phyloP scores from a whole-genome alignment of 2,888 invertebrate species.

The Luperina nickerlii region DNA sequence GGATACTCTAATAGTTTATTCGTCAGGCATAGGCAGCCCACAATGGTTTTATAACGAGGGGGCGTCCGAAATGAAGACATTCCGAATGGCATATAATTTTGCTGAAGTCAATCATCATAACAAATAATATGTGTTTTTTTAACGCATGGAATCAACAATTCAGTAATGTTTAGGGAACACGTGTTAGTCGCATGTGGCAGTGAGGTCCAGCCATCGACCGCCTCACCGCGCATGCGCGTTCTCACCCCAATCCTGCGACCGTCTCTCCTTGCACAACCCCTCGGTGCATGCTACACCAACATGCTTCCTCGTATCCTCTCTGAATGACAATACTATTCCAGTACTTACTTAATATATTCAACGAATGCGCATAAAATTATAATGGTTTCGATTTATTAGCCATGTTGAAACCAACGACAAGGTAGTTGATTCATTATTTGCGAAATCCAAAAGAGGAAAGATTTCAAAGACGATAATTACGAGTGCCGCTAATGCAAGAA shows the following conservation, averaged over 20 bases:
- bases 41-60: conserved; percentile 22
- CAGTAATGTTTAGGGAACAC: conserved; percentile 71
- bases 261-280: conserved; percentile 75
- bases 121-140: conserved; percentile 33
- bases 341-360: conserved; percentile 44
- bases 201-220: conserved; percentile 81
- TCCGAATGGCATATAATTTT: neutral
- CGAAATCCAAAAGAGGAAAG: neutral
- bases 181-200: conserved; percentile 83
- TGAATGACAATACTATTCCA: conserved; percentile 57
- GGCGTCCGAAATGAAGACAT: neutral
- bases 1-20: conserved; percentile 59
- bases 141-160: conserved; percentile 52
- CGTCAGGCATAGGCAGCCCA: conserved; percentile 30
- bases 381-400: neutral
- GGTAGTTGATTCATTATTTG: conserved; percentile 1
- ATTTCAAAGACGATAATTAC: neutral
- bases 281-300: conserved; percentile 72
- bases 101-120: neutral
- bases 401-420: conserved; percentile 1
- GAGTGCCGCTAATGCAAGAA: neutral
- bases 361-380: conserved; percentile 37
- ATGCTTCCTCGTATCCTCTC: conserved; percentile 52
- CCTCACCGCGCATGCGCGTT: conserved; percentile 82
- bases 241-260: conserved; percentile 74